Base-by-base conservation (phyloP, 2,888 invertebrate species). In the Microctonus brassicae region DNA sequence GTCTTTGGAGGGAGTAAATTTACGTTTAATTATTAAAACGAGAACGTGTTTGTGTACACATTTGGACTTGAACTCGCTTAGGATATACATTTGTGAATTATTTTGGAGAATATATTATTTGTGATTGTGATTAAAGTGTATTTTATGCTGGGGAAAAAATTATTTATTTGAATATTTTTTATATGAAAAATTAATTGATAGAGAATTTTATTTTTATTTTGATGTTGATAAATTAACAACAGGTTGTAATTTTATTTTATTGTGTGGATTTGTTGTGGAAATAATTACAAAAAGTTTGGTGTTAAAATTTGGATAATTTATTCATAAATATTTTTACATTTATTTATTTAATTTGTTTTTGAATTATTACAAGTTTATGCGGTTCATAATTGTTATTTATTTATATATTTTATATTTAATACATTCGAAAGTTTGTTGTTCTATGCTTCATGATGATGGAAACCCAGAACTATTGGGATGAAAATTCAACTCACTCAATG, bases 401-500 rank as follows among this genome's bases (percentile, higher is more conserved):
- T n/a, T n/a, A n/a, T n/a, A 47, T 47, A 47, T 7, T 47, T 47
- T 20, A 47, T 47, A 0, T 7, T n/a, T 5, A 17, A 20, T n/a
- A 47, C 17, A n/a, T 7, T 17, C 1, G 7, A 47, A 47, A 3
- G 17, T 47, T 47, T 47, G 9, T 22, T 65, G 63, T 83, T 86
- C 83, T 86, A 86, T 86, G 87, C 81, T 76, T 76, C 82, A 84
- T 81, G 77, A 87, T 87, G 86, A 87, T 87, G 87, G 87, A 87
- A 79, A 88, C 89, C 75, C 89, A 89, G 81, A 87, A 87, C 78
- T 90, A 88, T 81, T 90, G 90, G 90, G 90, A 90, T 82, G 90
- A 90, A 77, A 89, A 86, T 82, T 87, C 89, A 71, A 87, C 86
- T 82, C 85, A 88, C 86, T 82, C 89, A 82, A 86, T 87, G 87